Evolutionary conservation across 2,888 invertebrate species (phyloP), one percentile per base, ranked within the genome.

Genomic region (Xanthorhoe designata): DNA sequence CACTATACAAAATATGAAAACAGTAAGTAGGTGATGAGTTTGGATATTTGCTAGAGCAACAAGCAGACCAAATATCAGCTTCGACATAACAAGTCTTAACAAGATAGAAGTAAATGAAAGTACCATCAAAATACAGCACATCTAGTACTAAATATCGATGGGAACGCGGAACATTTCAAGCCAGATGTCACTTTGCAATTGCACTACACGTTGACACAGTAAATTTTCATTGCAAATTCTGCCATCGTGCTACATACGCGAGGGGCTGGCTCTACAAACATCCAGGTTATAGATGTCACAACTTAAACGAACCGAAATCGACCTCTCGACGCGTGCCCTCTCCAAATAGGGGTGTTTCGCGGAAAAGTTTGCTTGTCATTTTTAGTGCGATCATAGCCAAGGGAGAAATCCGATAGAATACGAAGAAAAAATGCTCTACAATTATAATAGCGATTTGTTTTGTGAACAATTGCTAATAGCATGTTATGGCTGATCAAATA

Each of bases 301-400:
- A 90, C 91, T 91, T 92, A 90, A 92, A 92, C 92, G 92, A 92
- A 92, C 92, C 91, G 92, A 89, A 89, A 85, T 87, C 87, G 84
- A 86, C 83, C 83, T 81, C 79, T 82, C 80, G 80, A 74, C 82
- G 78, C 74, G 65, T 69, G 64, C 62, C 64, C 66, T 61, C 64
- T 62, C 61, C 58, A 58, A 63, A 58, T 58, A 66, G 65, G 58
- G 55, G 66, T 61, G 71, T 64, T 70, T 70, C 49, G 60, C 47
- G 69, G 73, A 80, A 75, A 78, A 74, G 74, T 74, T 71, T 59
- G 53, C 65, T 66, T 53, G 64, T 54, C 54, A 57, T 67, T 64
- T 62, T 66, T 68, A 64, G 68, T 71, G 59, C 55, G 64, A 68
- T 68, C 68, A 61, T 68, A 29, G 52, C 18, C 55, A 50, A 50